Base-by-base conservation (phyloP, 2,888 invertebrate species). In the Brenthis hecate region DNA sequence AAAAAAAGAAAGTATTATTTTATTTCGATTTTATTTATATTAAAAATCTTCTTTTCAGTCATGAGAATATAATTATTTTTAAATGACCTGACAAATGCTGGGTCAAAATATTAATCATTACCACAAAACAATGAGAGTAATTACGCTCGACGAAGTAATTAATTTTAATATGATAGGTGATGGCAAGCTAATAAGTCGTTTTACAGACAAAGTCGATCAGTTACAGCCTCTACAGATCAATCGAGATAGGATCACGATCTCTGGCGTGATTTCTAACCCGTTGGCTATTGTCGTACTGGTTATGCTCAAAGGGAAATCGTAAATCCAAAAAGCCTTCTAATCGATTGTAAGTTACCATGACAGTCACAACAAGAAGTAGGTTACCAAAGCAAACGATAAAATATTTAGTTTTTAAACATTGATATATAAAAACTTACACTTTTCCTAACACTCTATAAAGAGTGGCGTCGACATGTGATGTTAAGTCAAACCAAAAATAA, bases 101-200 rank as follows among this genome's bases (percentile, higher is more conserved):
- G 73, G 72, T 73, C 72, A 74, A 73, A 65, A 69, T 67, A 72
- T 73, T 73, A 73, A 73, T 74, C 69, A 74, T 63, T 56, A 65
- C 64, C 60, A 67, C 61, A 48, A 56, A 69, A 69, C 57, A 66
- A 69, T 69, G 67, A 69, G 70, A 65, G 64, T 65, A 71, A 71
- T 69, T 69, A 71, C 62, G 66, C 36, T 28, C 36, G 36, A 50
- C 36, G 55, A 47, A 60, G 43, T 62, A 50, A 67, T 66, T 62
- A 62, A 62, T 43, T 36, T 62, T 53, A 62, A 62, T 60, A 60
- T 28, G 11, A 60, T 50, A 32, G 32, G 48, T 50, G 60, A 50
- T 60, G 48, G 60, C n/a, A 32, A 50, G n/a, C 50, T 60, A 60
- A 60, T 32, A 60, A 50, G 50, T 50, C 28, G 28, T 5, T 50